phyloP scores from a whole-genome alignment of 2,113 vertebrate species.

The Scomber scombrus region DNA sequence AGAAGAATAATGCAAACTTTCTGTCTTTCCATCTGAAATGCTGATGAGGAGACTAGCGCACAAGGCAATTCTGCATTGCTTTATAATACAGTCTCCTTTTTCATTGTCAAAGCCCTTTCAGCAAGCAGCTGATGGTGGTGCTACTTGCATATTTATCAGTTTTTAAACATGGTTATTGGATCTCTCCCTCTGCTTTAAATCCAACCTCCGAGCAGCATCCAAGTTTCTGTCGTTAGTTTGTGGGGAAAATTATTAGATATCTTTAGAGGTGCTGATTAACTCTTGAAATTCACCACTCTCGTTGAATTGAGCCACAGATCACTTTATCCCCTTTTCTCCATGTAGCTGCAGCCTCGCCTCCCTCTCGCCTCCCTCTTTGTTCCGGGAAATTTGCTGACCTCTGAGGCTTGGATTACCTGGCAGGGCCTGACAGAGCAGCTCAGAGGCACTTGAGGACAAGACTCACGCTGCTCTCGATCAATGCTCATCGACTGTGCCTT shows the following conservation, averaged over 20 bases:
- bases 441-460: constrained; percentile 71
- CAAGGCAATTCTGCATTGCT: constrained; percentile 54
- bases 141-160: constrained; percentile 41
- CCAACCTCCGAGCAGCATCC: neutral
- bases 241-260: neutral
- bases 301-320: neutral
- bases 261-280: constrained; percentile 19
- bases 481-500: constrained; percentile 67
- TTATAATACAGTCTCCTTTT: constrained; percentile 71
- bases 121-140: constrained; percentile 37
- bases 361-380: constrained; percentile 39
- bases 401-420: constrained; percentile 76
- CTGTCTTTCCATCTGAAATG: constrained; percentile 61
- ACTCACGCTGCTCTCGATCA: constrained; percentile 62
- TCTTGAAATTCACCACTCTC: neutral
- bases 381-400: constrained; percentile 77
- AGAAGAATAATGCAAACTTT: constrained; percentile 76
- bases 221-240: neutral
- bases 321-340: neutral
- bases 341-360: constrained; percentile 43
- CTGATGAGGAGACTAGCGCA: constrained; percentile 70
- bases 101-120: constrained; percentile 67
- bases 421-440: constrained; percentile 60
- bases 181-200: constrained; percentile 4
- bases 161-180: constrained; percentile 27